Evolutionary conservation across 2,113 vertebrate species (phyloP).

Genomic region (Garra rufa): DNA sequence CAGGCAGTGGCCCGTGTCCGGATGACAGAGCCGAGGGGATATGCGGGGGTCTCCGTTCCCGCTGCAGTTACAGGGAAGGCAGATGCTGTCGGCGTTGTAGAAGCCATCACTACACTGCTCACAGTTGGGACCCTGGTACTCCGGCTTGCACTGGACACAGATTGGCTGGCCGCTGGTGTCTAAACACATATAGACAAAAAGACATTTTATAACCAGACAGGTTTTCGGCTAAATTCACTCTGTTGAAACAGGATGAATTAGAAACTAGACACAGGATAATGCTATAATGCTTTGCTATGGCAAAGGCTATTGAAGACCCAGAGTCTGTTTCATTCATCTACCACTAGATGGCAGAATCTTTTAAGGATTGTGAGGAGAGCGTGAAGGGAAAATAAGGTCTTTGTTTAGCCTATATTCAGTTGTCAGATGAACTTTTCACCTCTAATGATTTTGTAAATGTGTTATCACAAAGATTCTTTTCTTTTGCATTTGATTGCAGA

Average conservation of each 20-base stretch:
- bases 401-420: neutral
- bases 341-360: conserved; percentile 48
- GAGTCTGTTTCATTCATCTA: neutral
- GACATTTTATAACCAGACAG: neutral
- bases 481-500: neutral
- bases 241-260: no score
- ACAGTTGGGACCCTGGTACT: conserved; percentile 80
- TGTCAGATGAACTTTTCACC: neutral
- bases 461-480: neutral
- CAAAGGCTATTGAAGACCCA: neutral
- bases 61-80: conserved; percentile 76
- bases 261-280: neutral
- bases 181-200: conserved; percentile 51
- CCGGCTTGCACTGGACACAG: conserved; percentile 77
- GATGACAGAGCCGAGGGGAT: conserved; percentile 74
- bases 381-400: neutral
- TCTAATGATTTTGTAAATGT: neutral
- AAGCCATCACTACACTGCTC: conserved; percentile 77
- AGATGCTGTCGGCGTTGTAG: conserved; percentile 84
- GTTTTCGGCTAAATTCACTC: neutral
- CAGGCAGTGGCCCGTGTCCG: conserved; percentile 80
- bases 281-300: neutral
- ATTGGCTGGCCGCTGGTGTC: conserved; percentile 59
- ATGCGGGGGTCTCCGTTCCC: conserved; percentile 74
- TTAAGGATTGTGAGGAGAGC: neutral